Evolutionary conservation across 2,888 invertebrate species (phyloP).

Genomic region (Leptinotarsa peninsularis): DNA sequence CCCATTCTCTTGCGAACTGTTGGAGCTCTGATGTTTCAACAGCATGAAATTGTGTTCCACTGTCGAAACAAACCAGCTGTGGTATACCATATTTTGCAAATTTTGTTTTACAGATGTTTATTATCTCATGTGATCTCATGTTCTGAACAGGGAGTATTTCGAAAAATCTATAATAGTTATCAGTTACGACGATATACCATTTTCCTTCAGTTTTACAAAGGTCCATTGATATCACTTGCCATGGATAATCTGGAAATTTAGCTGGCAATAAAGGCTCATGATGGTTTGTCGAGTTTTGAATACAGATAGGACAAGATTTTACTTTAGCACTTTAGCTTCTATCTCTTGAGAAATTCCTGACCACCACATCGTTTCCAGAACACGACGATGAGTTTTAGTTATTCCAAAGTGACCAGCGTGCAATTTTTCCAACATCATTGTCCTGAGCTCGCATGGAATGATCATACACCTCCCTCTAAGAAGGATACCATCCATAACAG

Average conservation of each 20-base stretch:
- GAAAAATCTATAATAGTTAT: not conserved
- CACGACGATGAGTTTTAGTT: not conserved
- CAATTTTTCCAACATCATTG: conserved; percentile 5
- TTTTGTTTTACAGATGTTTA: not conserved
- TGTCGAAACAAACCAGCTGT: not conserved
- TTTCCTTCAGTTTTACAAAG: not conserved
- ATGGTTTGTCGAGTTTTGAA: not conserved
- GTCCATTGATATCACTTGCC: not conserved
- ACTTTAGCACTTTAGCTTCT: not conserved
- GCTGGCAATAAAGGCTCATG: not conserved
- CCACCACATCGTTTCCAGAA: not conserved
- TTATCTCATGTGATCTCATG: not conserved
- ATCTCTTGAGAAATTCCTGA: not conserved
- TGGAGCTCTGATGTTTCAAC: not conserved
- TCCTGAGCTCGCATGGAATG: not conserved
- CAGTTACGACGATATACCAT: too few species aligned
- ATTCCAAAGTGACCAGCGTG: not conserved
- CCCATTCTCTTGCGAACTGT: conserved; percentile 1
- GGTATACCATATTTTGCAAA: not conserved
- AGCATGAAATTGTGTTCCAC: not conserved
- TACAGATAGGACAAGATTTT: not conserved
- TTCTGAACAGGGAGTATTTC: not conserved
- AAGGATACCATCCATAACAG: not conserved
- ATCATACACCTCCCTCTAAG: not conserved
- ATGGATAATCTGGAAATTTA: not conserved